phyloP scores from a whole-genome alignment of 2,797 vertebrate genomes.

The Leontocebus nigricollis region DNA sequence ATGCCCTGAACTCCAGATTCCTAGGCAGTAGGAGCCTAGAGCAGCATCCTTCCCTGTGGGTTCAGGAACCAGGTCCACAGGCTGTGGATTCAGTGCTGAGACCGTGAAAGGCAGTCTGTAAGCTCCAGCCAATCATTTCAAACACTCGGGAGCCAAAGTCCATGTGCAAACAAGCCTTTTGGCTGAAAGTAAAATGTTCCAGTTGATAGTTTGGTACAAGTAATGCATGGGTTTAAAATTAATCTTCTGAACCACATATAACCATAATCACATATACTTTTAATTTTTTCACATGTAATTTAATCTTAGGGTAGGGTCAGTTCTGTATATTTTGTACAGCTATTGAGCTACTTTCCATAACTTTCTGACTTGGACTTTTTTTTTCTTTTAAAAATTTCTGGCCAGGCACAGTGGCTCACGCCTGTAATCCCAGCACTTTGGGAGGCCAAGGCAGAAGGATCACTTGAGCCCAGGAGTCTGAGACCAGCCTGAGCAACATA shows the following conservation, averaged over 20 bases:
- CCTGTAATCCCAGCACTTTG: no score
- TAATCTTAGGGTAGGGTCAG: neutral
- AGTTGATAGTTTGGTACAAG: neutral
- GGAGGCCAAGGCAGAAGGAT: no score
- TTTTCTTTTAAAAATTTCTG: neutral
- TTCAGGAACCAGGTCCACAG: neutral
- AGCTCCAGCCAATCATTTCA: neutral
- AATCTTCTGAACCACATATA: neutral
- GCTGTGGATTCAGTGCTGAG: neutral
- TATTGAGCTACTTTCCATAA: neutral
- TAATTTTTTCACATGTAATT: neutral
- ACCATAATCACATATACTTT: neutral
- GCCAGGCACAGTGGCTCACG: no score
- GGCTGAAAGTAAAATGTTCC: neutral
- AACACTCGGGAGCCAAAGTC: neutral
- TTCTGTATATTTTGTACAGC: neutral
- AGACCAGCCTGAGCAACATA: no score
- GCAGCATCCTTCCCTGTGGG: neutral
- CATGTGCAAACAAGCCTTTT: neutral
- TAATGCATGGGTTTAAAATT: neutral
- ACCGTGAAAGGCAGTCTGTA: neutral
- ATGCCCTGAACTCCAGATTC: neutral
- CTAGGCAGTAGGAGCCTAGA: neutral
- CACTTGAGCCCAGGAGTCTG: no score
- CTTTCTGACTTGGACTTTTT: neutral